phyloP scores from a whole-genome alignment of 2,888 invertebrate species.

The Zhuqinia jingwanae region DNA sequence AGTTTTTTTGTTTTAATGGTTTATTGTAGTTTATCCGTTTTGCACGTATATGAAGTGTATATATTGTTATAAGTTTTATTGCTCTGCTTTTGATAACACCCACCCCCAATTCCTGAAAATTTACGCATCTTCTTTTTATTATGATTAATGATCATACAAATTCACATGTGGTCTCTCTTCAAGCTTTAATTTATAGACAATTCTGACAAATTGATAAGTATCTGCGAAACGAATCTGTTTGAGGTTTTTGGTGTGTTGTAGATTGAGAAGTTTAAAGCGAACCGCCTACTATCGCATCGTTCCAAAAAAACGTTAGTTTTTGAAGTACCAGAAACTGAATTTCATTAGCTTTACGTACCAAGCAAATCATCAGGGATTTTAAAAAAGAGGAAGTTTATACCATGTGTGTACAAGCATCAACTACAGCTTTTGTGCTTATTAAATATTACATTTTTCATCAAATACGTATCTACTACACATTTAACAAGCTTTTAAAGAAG shows the following conservation, averaged over 20 bases:
- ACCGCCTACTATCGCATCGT: too few species aligned
- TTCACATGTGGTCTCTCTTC: conserved; percentile 9
- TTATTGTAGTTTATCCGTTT: neutral
- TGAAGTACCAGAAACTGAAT: too few species aligned
- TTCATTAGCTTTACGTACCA: too few species aligned
- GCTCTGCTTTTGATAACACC: neutral
- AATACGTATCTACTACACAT: too few species aligned
- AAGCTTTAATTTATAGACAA: conserved; percentile 9
- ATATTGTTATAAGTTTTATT: too few species aligned
- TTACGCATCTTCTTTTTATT: conserved; percentile 32
- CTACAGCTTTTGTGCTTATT: too few species aligned
- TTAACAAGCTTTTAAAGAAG: too few species aligned
- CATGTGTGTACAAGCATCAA: too few species aligned
- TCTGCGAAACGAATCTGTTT: conserved; percentile 33
- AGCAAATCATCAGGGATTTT: too few species aligned
- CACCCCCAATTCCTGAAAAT: conserved; percentile 6
- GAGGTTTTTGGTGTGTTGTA: conserved; percentile 2
- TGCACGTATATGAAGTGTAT: neutral
- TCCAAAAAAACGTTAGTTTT: too few species aligned
- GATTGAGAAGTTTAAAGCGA: neutral
- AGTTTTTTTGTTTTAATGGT: neutral
- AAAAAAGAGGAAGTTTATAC: too few species aligned
- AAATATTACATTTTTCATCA: too few species aligned
- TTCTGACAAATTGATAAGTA: conserved; percentile 35
- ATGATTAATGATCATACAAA: conserved; percentile 33